phyloP scores from a whole-genome alignment of 2,888 invertebrate genomes.

The Cheilosia grossa region DNA sequence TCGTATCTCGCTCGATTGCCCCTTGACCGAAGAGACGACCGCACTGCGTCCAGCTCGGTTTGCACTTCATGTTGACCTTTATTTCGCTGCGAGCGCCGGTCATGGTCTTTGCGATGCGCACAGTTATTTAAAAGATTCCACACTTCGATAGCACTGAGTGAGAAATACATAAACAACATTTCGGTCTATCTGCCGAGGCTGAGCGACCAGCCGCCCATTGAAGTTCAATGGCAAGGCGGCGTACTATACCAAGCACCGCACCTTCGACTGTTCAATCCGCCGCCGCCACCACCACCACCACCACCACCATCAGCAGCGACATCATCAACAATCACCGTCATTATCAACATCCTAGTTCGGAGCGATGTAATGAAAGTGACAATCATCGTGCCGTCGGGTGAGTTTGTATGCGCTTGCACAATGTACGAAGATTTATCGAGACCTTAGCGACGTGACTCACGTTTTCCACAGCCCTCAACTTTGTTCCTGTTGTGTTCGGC shows the following conservation, averaged over 20 bases:
- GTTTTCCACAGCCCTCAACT: constrained; percentile 55
- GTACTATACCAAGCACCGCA: constrained; percentile 9
- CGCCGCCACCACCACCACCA: neutral
- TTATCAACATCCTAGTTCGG: constrained; percentile 69
- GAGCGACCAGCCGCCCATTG: constrained; percentile 29
- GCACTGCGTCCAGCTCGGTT: constrained; percentile 25
- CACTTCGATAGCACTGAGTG: constrained; percentile 56
- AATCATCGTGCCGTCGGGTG: constrained; percentile 59
- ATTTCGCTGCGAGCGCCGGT: constrained; percentile 10
- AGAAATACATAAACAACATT: constrained; percentile 59
- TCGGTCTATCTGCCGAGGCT: constrained; percentile 11
- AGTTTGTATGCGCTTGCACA: constrained; percentile 48
- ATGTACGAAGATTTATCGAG: constrained; percentile 63
- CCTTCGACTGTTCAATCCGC: neutral
- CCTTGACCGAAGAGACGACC: neutral
- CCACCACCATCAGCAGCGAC: neutral
- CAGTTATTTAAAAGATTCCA: constrained; percentile 54
- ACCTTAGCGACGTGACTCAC: constrained; percentile 67
- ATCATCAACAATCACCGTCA: constrained; percentile 60
- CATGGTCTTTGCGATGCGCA: constrained; percentile 41
- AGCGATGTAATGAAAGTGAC: constrained; percentile 70
- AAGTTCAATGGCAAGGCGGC: constrained; percentile 58
- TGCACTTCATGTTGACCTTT: constrained; percentile 19
- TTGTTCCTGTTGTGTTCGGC: neutral
- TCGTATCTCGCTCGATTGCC: neutral